Conservation (phyloP, 2,113 vertebrate genomes). For the Hystrix brachyura region DNA sequence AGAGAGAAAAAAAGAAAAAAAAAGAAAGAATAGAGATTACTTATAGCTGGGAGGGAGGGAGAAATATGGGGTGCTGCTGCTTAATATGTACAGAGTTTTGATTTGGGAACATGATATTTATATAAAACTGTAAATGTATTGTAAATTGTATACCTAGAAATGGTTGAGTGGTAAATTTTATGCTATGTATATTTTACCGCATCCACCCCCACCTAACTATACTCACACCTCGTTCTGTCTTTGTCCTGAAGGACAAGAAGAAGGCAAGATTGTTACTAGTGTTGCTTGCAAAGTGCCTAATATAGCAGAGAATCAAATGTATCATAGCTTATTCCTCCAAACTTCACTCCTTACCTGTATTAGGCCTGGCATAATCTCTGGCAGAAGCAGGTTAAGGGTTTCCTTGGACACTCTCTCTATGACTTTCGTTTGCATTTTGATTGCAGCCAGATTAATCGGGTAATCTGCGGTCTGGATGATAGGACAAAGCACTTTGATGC, state of each 20-base stretch:
- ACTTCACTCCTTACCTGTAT: conserved; percentile 90
- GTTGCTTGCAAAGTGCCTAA: background rate
- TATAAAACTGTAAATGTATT: background rate
- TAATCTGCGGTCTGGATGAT: conserved; percentile 98
- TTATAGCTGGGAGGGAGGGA: background rate
- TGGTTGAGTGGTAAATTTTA: background rate
- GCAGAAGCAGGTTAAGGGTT: conserved; percentile 92
- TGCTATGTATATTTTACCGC: background rate
- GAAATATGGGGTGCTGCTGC: background rate
- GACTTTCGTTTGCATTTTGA: conserved; percentile 99
- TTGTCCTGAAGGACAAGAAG: background rate
- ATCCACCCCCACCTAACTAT: background rate
- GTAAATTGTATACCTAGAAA: background rate
- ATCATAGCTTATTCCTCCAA: background rate
- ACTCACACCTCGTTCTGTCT: background rate
- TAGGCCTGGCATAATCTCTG: conserved; percentile 97
- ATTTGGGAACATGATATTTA: background rate
- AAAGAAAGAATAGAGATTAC: background rate
- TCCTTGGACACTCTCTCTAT: conserved; percentile 95
- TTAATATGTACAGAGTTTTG: background rate
- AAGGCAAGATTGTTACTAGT: background rate
- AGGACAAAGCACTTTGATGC: conserved; percentile 97
- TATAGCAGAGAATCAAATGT: background rate
- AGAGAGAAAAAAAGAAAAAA: too few species aligned
- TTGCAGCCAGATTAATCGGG: conserved; percentile 97